Base-by-base conservation (phyloP, 2,797 vertebrate species). In the Carduelis carduelis region DNA sequence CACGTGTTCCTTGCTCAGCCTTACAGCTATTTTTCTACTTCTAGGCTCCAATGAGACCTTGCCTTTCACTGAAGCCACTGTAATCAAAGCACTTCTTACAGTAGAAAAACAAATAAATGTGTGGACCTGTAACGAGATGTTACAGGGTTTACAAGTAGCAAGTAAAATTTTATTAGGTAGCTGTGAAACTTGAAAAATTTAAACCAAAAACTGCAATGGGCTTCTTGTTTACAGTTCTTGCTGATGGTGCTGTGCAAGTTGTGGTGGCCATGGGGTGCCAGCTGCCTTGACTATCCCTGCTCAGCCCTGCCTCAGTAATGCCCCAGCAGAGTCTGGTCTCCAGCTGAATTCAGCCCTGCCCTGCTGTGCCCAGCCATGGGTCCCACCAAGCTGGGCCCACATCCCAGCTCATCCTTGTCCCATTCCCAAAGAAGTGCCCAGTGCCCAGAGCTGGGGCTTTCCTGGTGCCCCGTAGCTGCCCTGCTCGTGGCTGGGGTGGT, bases 391-490 rank as follows among this genome's bases (percentile, higher is more conserved):
- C 16, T 68, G 55, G 21, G 11, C 30, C 11, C 41, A 20, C 9
- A 37, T 46, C 28, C 28, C 12, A 8, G 19, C 30, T 26, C 2
- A 4, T 56, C 1, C 1, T 19, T 9, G 7, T 32, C 22, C 27
- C 0, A 2, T 47, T 6, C 14, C 28, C 24, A 44, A 22, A 14
- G 12, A 86, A 23, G 6, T 60, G 32, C 28, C 16, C 37, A 21
- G 0, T 50, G 26, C n/a, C 32, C 11, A 53, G 72, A 26, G 3
- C 2, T 63, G 21, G 14, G 37, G 4, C 1, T 12, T 61, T 8
- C 17, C 27, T 11, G 0, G 8, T 53, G 18, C 15, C 17, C 17
- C 1, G 0, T 3, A 24, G 20, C 15, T 55, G 57, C 35, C 53
- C 47, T 53, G 61, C 34, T 81, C 0, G 0, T 47, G 55, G 6